Conservation (phyloP, 2,797 vertebrate genomes). For the Mycteria americana region DNA sequence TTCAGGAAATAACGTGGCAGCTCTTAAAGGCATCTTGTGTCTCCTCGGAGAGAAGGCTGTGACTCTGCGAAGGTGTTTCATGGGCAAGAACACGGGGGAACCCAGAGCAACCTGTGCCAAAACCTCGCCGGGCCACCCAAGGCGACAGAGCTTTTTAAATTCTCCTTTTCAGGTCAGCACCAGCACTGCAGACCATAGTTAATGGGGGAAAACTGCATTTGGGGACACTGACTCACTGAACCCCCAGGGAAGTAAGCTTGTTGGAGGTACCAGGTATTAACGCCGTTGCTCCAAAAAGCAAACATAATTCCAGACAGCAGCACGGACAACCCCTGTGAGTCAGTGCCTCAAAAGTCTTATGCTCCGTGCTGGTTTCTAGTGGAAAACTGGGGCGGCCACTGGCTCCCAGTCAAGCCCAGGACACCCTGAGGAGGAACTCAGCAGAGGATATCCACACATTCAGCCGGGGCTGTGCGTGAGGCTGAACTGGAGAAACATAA, state of each 20-base stretch:
- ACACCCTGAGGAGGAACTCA: rapidly evolving
- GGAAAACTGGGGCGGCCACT: not conserved
- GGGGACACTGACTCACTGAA: not conserved
- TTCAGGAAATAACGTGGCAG: not conserved
- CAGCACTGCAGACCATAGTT: rapidly evolving
- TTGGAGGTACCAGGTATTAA: not conserved
- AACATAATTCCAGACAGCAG: not conserved
- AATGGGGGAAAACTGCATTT: not conserved
- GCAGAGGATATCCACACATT: rapidly evolving
- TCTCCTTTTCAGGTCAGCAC: not conserved
- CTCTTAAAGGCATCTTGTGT: not conserved
- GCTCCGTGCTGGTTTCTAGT: rapidly evolving
- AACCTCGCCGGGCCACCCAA: not conserved
- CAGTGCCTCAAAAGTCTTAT: rapidly evolving
- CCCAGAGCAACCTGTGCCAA: not conserved
- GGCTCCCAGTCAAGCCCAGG: not conserved
- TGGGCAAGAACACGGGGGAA: rapidly evolving
- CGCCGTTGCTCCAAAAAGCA: not conserved
- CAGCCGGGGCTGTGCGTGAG: rapidly evolving
- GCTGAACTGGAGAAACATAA: too few relatives aligned
- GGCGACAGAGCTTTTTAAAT: not conserved
- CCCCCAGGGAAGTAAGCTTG: rapidly evolving
- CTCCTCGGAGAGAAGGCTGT: not conserved
- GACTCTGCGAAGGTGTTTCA: not conserved
- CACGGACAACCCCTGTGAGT: rapidly evolving